Evolutionary conservation across 2,888 invertebrate genomes (phyloP).

Genomic region (Diarsia mendica): DNA sequence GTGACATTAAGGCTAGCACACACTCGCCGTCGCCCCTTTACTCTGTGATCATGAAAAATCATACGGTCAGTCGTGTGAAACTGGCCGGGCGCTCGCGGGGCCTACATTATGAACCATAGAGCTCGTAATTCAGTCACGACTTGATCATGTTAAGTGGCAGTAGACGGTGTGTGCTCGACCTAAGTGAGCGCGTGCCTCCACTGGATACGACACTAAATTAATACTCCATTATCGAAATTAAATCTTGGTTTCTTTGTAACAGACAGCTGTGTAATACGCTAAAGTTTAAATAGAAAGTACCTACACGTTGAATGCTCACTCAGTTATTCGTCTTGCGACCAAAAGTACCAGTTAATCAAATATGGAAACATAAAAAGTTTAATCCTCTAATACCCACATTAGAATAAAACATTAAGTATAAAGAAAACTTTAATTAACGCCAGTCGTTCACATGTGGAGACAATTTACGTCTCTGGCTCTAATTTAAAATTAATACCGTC

Average conservation of each 20-base stretch:
- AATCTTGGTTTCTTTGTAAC: conserved; percentile 66
- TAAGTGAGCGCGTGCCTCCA: conserved; percentile 61
- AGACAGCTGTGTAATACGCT: conserved; percentile 35
- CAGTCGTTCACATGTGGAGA: conserved; percentile 82
- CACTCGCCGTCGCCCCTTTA: conserved; percentile 47
- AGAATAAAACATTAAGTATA: conserved; percentile 69
- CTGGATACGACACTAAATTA: conserved; percentile 65
- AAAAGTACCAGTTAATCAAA: conserved; percentile 31
- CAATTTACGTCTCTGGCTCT: conserved; percentile 82
- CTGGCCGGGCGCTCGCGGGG: conserved; percentile 29
- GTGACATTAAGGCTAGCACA: conserved; percentile 67
- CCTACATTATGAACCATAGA: conserved; percentile 53
- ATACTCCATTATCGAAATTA: conserved; percentile 72
- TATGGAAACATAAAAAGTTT: conserved; percentile 46
- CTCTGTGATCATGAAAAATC: conserved; percentile 62
- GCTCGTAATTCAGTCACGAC: conserved; percentile 65
- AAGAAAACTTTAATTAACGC: conserved; percentile 81
- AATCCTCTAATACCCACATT: conserved; percentile 51
- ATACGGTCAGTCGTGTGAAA: conserved; percentile 62
- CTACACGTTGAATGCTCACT: conserved; percentile 25
- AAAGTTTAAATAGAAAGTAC: conserved; percentile 11
- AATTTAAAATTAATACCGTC: conserved; percentile 88
- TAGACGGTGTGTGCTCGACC: conserved; percentile 55
- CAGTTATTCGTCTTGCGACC: conserved; percentile 12
- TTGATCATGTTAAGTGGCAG: conserved; percentile 56